Base-by-base conservation (phyloP, 1,140 invertebrate species). In the Chironomus tepperi region DNA sequence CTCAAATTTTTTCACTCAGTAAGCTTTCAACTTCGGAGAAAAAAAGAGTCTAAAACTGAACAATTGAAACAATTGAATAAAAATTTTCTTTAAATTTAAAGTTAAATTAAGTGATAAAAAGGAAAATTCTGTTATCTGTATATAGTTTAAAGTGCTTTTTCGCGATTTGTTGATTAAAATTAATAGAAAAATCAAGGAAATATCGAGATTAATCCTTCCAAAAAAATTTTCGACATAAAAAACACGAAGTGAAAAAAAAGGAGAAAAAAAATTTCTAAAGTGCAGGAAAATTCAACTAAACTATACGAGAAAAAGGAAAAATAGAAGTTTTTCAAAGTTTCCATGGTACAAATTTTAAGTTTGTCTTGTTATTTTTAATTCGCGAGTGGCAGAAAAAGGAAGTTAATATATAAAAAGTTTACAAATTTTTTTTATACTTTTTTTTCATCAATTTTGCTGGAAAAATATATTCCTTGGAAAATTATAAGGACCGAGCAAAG, bases 111-210 rank as follows among this genome's bases (percentile, higher is more conserved):
- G 47, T 57, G n/a, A 57, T 12, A 57, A 57, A 57, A 57, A 57
- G 15, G 47, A n/a, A n/a, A 57, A 57, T 57, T 57, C 47, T 5
- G 12, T 57, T n/a, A n/a, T 57, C 47, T 57, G 47, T 57, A 57
- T 57, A 57, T 57, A 57, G 47, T 57, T 57, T 57, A 57, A 57
- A 57, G 47, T 57, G 47, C 47, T 57, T 57, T 57, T 57, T n/a
- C 3, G n/a, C n/a, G 12, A n/a, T 57, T 57, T 57, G 47, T 57
- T 57, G 47, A 57, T 12, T 57, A n/a, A 15, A 57, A 57, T 57
- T 57, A n/a, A 57, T 57, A 57, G 47, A 57, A 57, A 57, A 57
- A 12, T 57, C 47, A 57, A 57, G n/a, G 47, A 57, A 57, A 57
- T 15, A 57, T n/a, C 12, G n/a, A 57, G 12, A 5, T 15, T 12